Percentiles rank a stretch among this genome's conserved stretches.
These are phyloP conservation scores for Acanthochromis polyacanthus DNA, from an alignment of 2,113 vertebrate species.

Conservation along the genomic window DNA sequence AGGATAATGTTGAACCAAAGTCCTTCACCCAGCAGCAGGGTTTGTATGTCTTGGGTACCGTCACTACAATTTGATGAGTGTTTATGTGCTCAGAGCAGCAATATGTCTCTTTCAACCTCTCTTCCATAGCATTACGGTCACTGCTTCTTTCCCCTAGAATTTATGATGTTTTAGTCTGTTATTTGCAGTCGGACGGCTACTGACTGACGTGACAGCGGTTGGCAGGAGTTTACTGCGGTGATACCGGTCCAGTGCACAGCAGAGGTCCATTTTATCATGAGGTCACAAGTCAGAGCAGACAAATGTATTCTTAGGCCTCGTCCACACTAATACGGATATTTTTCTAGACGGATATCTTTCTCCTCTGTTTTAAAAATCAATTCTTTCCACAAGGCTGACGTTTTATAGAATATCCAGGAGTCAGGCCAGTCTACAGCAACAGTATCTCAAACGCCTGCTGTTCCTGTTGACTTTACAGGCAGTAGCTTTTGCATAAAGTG, in stretches of 20 bases:
- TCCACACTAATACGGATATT: too few species aligned
- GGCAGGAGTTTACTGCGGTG: constrained; percentile 44
- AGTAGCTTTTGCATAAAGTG: too few species aligned
- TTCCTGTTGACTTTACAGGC: too few species aligned
- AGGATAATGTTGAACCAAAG: constrained; percentile 61
- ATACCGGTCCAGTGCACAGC: constrained; percentile 31
- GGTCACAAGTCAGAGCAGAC: constrained; percentile 26
- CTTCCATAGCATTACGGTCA: constrained; percentile 55
- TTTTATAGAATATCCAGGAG: too few species aligned
- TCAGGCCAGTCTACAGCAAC: too few species aligned
- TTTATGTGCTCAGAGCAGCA: constrained; percentile 64
- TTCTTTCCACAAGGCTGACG: too few species aligned
- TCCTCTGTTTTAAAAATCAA: neutral
- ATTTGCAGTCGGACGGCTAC: constrained; percentile 59
- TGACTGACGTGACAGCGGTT: constrained; percentile 60
- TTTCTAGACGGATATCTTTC: neutral
- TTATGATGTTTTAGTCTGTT: constrained; percentile 65
- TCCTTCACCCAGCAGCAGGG: constrained; percentile 59
- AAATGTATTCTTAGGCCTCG: neutral
- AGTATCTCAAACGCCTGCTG: too few species aligned
- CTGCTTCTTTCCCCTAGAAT: constrained; percentile 36
- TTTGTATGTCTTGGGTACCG: constrained; percentile 70
- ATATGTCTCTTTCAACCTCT: constrained; percentile 64
- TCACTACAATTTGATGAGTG: constrained; percentile 60
- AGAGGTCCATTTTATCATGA: constrained; percentile 50